Percentiles rank a stretch among this genome's conserved stretches.
Conservation (phyloP, 2,797 vertebrate species). For the Alfaro cultratus region DNA sequence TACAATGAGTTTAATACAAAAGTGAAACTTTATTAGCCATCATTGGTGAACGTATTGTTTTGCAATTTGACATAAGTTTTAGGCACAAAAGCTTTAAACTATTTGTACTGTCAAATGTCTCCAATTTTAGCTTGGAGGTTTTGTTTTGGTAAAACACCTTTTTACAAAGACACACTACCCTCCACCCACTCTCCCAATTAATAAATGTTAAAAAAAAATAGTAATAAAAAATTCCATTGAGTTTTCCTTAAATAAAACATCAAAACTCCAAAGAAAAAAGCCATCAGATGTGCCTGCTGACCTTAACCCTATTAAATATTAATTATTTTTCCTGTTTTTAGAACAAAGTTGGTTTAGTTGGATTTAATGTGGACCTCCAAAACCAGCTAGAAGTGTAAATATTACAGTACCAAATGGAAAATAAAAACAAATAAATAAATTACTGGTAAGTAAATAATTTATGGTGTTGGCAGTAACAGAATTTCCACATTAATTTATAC, state of each 20-base stretch:
- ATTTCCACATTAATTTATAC: background rate
- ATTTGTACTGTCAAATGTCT: conserved; percentile 1
- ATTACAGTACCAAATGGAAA: background rate
- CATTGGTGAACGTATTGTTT: background rate
- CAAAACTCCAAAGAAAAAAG: background rate
- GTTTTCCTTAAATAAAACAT: background rate
- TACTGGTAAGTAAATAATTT: background rate
- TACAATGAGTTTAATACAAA: background rate
- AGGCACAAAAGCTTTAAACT: background rate
- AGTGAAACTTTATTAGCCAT: conserved; percentile 6
- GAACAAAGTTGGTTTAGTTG: background rate
- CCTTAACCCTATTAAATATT: background rate
- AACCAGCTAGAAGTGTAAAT: background rate
- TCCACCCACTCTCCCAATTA: background rate
- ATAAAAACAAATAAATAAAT: background rate
- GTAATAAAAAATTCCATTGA: background rate
- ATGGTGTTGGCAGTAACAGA: background rate
- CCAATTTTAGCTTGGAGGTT: background rate
- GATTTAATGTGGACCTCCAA: background rate
- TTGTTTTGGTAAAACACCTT: background rate
- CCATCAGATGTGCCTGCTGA: background rate
- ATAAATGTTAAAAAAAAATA: background rate
- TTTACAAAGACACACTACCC: background rate
- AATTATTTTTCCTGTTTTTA: background rate
- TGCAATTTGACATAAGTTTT: conserved; percentile 1